Base-by-base conservation (phyloP, 2,888 invertebrate genomes). In the Phania funesta region DNA sequence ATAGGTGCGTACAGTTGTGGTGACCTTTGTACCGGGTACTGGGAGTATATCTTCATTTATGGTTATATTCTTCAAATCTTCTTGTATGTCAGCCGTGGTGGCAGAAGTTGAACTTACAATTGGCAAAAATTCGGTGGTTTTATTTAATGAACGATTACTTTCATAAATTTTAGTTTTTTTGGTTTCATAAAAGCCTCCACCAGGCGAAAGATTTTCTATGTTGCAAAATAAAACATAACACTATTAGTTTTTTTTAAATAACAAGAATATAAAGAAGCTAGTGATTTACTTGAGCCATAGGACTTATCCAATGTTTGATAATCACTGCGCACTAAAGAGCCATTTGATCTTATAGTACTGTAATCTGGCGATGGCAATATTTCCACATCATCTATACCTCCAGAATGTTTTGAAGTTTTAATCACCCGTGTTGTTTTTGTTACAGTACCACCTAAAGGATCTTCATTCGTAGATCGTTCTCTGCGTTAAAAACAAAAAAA, bases 1-100 rank as follows among this genome's bases (percentile, higher is more conserved):
- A 92, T 96, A 96, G 0, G 96, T 96, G 91, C 91, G 89, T 75
- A 91, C 91, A 13, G 91, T 91, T 71, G 91, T 91, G 73, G 91
- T 91, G 58, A 91, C 91, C 84, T 91, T 91, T 13, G 91, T 91
- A 76, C 91, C 91, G 0, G 91, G 91, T 38, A 87, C 85, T 0
- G 91, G 91, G 58, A 91, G 82, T 62, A 91, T 91, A 83, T 90
- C 90, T 84, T 90, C 90, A 60, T 89, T 85, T 56, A 90, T 68
- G 4, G 89, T 86, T 46, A 90, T 87, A 54, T 88, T 89, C 80
- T 89, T 88, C 38, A 90, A 81, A 83, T 90, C 90, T 80, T 89
- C 88, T 58, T 88, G 87, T 44, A 90, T 85, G 68, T 86, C 83
- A 4, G 86, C 85, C 44, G 79, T 84, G 32, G 86, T 86, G 58